A percentile compares a stretch with the other conserved stretches of the same genome.
Conservation (phyloP, 2,797 vertebrate species). For the Argya squamiceps region DNA sequence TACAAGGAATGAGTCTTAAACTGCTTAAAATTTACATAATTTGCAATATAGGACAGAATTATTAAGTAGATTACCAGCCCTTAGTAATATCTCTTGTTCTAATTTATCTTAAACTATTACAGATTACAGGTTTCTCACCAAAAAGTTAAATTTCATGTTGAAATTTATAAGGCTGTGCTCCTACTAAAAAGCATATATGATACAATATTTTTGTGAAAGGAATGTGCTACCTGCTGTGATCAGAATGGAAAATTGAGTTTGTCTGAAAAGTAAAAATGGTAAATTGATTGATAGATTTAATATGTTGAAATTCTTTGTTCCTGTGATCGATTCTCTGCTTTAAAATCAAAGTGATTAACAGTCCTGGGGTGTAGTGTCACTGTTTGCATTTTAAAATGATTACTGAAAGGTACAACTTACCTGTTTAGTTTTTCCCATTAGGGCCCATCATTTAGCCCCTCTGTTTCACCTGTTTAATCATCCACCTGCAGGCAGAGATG, state of each 20-base stretch:
- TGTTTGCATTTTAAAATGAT: neutral
- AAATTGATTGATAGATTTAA: neutral
- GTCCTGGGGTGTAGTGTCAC: neutral
- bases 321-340: neutral
- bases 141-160: neutral
- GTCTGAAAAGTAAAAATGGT: neutral
- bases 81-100: neutral
- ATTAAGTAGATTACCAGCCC: neutral
- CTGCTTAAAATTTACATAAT: neutral
- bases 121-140: neutral
- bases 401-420: neutral
- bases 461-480: neutral
- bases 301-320: neutral
- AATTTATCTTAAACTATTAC: neutral
- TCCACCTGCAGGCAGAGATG: neutral
- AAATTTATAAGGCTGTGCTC: fast-evolving
- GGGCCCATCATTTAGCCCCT: neutral
- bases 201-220: neutral
- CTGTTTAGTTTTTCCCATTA: neutral
- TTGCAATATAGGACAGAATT: neutral
- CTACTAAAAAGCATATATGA: neutral
- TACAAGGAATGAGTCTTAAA: neutral
- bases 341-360: neutral
- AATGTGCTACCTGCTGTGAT: neutral
- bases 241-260: neutral